phyloP scores from a whole-genome alignment of 2,888 invertebrate species.

The Diplazon laetatorius region DNA sequence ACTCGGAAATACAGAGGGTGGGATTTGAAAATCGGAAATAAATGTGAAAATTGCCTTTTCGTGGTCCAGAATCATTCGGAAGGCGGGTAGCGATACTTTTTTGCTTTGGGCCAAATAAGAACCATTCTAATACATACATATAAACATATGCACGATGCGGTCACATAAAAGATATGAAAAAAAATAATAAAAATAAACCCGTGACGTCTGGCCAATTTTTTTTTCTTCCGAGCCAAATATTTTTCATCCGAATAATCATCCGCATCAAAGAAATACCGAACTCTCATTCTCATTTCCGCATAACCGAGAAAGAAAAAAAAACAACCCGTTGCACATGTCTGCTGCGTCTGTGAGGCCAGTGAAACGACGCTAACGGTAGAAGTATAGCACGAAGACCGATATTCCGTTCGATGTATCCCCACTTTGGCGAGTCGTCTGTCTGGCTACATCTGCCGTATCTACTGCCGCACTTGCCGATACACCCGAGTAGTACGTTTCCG shows the following conservation, averaged over 20 bases:
- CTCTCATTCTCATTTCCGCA: neutral
- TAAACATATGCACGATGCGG: neutral
- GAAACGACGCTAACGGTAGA: neutral
- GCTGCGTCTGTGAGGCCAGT: neutral
- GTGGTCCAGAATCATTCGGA: too few species aligned
- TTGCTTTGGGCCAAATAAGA: too few species aligned
- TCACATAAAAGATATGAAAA: neutral
- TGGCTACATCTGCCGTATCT: conserved; percentile 1
- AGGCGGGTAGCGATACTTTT: too few species aligned
- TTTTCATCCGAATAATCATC: conserved; percentile 8
- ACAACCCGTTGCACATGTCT: neutral
- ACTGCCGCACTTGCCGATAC: conserved; percentile 9
- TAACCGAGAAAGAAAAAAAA: neutral
- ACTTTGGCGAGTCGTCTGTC: neutral
- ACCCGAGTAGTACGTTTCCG: conserved; percentile 3
- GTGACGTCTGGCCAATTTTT: conserved; percentile 4
- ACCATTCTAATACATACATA: too few species aligned
- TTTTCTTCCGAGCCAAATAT: conserved; percentile 1
- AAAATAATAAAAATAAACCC: too few species aligned
- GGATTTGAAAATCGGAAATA: too few species aligned
- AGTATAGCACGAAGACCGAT: conserved; percentile 6
- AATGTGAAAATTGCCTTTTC: too few species aligned
- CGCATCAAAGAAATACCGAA: conserved; percentile 1
- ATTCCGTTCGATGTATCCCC: neutral
- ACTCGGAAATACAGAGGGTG: too few species aligned